Evolutionary conservation across 1,140 invertebrate species (phyloP).

Genomic region (Heliconius eleuchia): DNA sequence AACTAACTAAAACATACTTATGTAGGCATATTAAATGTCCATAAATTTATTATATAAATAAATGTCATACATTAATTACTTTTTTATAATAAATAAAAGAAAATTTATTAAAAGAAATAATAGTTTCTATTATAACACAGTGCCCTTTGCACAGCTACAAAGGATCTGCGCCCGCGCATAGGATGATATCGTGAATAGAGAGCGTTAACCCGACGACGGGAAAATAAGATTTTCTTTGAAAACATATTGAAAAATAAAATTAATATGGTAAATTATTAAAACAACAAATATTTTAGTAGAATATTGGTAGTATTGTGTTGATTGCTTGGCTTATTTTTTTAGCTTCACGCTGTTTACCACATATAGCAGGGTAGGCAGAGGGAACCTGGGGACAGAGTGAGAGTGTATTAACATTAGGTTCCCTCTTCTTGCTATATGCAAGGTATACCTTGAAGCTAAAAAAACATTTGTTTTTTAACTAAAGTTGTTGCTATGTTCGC

Average conservation of each 20-base stretch:
- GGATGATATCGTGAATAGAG: constrained; percentile 57
- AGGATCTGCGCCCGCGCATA: constrained; percentile 55
- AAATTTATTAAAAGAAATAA: background rate
- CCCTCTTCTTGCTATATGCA: background rate
- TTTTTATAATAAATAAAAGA: background rate
- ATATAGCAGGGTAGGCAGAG: background rate
- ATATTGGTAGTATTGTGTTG: too few species aligned
- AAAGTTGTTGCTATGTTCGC: background rate
- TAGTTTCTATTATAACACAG: background rate
- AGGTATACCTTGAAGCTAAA: background rate
- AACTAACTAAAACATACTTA: too few species aligned
- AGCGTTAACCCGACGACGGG: constrained; percentile 62
- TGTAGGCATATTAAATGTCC: too few species aligned
- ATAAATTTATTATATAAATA: too few species aligned
- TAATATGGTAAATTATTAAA: background rate
- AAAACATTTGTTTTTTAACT: too few species aligned
- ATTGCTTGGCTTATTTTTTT: too few species aligned
- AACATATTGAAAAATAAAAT: background rate
- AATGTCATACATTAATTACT: too few species aligned
- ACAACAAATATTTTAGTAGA: too few species aligned
- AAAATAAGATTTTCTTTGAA: constrained; percentile 43
- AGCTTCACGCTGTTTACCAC: too few species aligned
- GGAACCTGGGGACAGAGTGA: background rate
- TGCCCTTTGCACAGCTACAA: constrained; percentile 66
- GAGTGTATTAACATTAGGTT: background rate